Conservation (phyloP, 2,113 vertebrate genomes). For the Sinocyclocheilus rhinocerous region DNA sequence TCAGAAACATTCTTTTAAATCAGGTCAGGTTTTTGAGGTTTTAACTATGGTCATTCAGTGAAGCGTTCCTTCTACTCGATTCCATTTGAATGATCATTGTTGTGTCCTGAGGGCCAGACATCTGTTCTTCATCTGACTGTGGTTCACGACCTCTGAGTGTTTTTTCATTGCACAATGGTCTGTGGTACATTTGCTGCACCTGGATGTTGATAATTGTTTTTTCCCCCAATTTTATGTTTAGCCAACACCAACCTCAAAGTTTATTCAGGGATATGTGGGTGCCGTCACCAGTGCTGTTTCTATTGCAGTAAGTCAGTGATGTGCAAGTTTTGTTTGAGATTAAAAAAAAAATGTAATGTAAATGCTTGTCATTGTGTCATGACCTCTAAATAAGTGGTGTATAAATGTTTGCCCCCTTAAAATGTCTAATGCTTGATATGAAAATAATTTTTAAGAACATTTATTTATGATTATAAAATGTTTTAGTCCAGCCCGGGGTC, state of each 20-base stretch:
- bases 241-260: constrained; percentile 92
- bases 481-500: no score
- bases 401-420: neutral
- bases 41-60: constrained; percentile 21
- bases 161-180: constrained; percentile 20
- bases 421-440: neutral
- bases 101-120: constrained; percentile 39
- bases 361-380: no score
- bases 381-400: no score
- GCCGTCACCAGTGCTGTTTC: constrained; percentile 96
- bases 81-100: constrained; percentile 47
- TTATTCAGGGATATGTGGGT: constrained; percentile 94
- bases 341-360: no score
- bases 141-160: neutral
- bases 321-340: neutral
- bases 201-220: constrained; percentile 15
- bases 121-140: constrained; percentile 48
- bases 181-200: neutral
- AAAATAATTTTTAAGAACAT: neutral
- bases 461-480: neutral
- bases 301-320: constrained; percentile 86
- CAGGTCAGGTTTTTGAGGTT: constrained; percentile 28
- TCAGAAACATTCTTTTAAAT: constrained; percentile 3
- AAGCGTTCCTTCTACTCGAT: constrained; percentile 36
- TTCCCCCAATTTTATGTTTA: constrained; percentile 58